Base-by-base conservation (phyloP, 2,113 vertebrate genomes). In the Murina feae region DNA sequence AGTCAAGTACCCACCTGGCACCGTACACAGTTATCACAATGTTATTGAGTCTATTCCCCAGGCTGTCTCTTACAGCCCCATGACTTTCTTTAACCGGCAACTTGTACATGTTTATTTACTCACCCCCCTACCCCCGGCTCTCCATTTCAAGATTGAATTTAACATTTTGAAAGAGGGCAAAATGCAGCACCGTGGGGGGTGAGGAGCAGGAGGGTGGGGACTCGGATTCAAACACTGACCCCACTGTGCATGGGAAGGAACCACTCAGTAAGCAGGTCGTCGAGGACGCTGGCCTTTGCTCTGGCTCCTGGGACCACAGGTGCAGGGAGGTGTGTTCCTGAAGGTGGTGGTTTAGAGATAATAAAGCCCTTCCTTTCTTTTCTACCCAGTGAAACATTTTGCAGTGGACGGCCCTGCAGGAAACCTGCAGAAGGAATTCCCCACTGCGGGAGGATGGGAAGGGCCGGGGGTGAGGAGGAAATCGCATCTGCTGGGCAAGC, bases 381-480 rank as follows among this genome's bases (percentile, higher is more conserved):
- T 47, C 55, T 17, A 53, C 58, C 11, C 9, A 2, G 6, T 44
- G 65, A 75, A 75, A 80, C 86, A 87, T 58, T 20, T n/a, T 39
- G 86, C 68, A 30, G 18, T 32, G 23, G 28, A 28, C 0, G 20
- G 47, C 55, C 72, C 82, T 11, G 5, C 94, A 81, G 88, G 97
- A 97, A 94, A 71, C 72, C 55, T 49, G 75, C 37, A 66, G 58
- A 83, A 82, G 37, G 86, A 47, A 16, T 44, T 17, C 71, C 30
- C 47, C 4, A 0, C 66, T 14, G 32, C 0, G 39, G 80, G 75
- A 95, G 94, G 92, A 85, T 78, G 53, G 94, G 92, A 53, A 84
- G 84, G 69, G 68, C 75, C 0, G 18, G 39, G 66, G 47, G n/a
- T 66, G 69, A 42, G 81, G 71, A 90, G 95, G 96, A 97, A 96